These are phyloP conservation scores for Thunnus thynnus DNA, from an alignment of 2,113 vertebrate genomes.

Conservation along the genomic window DNA sequence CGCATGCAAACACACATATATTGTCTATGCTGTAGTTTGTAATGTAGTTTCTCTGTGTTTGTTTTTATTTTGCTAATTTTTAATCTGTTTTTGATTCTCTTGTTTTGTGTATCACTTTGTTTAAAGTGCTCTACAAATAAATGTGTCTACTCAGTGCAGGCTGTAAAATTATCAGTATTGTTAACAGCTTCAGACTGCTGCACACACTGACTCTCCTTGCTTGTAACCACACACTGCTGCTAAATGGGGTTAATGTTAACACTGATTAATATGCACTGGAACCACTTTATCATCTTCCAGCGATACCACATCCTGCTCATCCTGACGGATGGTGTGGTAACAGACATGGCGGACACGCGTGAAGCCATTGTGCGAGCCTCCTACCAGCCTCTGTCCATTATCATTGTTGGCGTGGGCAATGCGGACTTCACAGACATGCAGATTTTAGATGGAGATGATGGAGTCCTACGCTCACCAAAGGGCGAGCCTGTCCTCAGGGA, in stretches of 20 bases:
- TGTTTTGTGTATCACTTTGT: slow-evolving; percentile 23
- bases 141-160: slow-evolving; percentile 12
- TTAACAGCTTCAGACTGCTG: slow-evolving; percentile 23
- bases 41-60: neutral
- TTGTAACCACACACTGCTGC: slow-evolving; percentile 12
- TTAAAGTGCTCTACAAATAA: slow-evolving; percentile 4
- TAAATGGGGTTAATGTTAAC: slow-evolving; percentile 26
- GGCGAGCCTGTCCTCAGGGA: slow-evolving; percentile 93
- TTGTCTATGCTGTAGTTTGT: neutral
- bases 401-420: slow-evolving; percentile 96
- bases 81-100: slow-evolving; percentile 1
- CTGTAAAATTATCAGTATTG: slow-evolving; percentile 27
- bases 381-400: slow-evolving; percentile 95
- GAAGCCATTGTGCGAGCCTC: slow-evolving; percentile 95
- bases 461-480: slow-evolving; percentile 90
- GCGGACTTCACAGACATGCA: slow-evolving; percentile 98
- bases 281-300: slow-evolving; percentile 77
- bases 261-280: slow-evolving; percentile 40
- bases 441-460: slow-evolving; percentile 93
- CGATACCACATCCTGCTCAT: slow-evolving; percentile 96
- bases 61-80: slow-evolving; percentile 7
- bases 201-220: slow-evolving; percentile 35
- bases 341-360: slow-evolving; percentile 94
- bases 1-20: neutral
- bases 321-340: slow-evolving; percentile 95